Evolutionary conservation across 2,797 vertebrate genomes (phyloP).

Genomic region (Echiichthys vipera): DNA sequence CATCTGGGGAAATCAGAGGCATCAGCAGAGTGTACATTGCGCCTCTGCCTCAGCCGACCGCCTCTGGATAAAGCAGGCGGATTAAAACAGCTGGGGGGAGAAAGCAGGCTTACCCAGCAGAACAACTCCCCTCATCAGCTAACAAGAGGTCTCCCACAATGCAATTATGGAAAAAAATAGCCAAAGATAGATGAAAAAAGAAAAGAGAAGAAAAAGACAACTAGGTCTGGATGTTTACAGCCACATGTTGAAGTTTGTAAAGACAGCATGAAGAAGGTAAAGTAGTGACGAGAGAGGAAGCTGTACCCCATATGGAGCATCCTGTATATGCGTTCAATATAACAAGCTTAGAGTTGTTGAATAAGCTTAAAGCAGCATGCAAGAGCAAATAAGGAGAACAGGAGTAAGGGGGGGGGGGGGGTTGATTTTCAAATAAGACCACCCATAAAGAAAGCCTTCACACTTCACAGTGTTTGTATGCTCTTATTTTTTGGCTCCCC

Average conservation of each 20-base stretch:
- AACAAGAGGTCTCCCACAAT: conserved; percentile 43
- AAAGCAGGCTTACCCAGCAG: conserved; percentile 48
- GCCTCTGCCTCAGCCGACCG: conserved; percentile 43
- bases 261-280: not conserved
- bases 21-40: conserved; percentile 50
- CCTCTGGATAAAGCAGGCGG: conserved; percentile 35
- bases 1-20: conserved; percentile 68
- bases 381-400: conserved; percentile 31
- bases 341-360: conserved; percentile 31
- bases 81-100: conserved; percentile 45
- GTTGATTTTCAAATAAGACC: conserved; percentile 23
- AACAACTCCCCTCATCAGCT: conserved; percentile 50
- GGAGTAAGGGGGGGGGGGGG: conserved; percentile 3
- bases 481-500: conserved; percentile 8
- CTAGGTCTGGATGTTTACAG: not conserved
- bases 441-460: conserved; percentile 22
- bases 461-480: conserved; percentile 17
- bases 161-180: conserved; percentile 58
- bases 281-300: not conserved
- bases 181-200: conserved; percentile 5
- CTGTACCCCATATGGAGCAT: conserved; percentile 18
- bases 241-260: conserved; percentile 14
- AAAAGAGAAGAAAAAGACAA: not conserved
- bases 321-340: conserved; percentile 21
- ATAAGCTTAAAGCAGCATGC: conserved; percentile 36